Evolutionary conservation across 2,888 invertebrate genomes (phyloP), one percentile per base, ranked within the genome.

Genomic region (Urechis unicinctus): DNA sequence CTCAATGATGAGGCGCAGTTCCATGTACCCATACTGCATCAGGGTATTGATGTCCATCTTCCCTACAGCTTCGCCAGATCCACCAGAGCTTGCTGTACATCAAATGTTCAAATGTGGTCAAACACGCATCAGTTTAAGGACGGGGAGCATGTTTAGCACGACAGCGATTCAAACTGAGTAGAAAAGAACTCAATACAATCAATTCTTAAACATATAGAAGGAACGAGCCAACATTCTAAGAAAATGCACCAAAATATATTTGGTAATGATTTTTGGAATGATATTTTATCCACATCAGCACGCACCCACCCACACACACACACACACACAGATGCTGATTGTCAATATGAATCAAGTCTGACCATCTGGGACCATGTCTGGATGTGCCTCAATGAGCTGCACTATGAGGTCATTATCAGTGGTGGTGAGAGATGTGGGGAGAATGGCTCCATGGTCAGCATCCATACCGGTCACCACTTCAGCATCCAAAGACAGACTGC

Each of bases 11-110:
- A 70, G 71, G 22, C 72, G 66, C 44, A 78, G 67, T 50, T 77
- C 77, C 56, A 69, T 61, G 59, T 76, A 75, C 1, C 75, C 75
- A 63, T 69, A 74, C 62, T 74, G 71, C 73, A 77, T 73, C 52
- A 77, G 60, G 43, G 73, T 71, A 36, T 63, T 57, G 21, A 65
- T 48, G 17, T 60, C 61, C 49, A 62, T 28, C 3, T 42, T 5
- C 5, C 4, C n/a, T 4, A 36, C 30, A 22, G n/a, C 4, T 4
- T 5, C 4, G 36, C 9, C 41, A 9, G 41, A 13, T 13, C 41
- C 41, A 36, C 13, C 13, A 36, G 13, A 36, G 13, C 9, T 36
- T 36, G 9, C 41, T 36, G 13, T n/a, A 36, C 9, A 36, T 13
- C 13, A 13, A 36, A 36, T 13, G 13, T 13, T 36, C 41, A 9